phyloP scores from a whole-genome alignment of 2,888 invertebrate species.

The Rotaria sp. region DNA sequence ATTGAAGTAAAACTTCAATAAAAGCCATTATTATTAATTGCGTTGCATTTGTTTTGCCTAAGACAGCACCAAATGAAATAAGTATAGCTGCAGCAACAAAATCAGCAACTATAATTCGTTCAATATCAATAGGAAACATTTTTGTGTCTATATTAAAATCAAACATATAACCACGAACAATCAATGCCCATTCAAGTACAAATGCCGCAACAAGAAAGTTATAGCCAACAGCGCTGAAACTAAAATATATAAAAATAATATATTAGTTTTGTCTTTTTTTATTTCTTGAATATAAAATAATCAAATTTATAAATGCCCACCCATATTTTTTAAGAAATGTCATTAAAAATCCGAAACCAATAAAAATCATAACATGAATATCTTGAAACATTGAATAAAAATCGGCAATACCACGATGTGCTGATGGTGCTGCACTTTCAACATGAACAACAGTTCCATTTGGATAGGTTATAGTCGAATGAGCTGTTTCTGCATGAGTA shows the following conservation, averaged over 20 bases:
- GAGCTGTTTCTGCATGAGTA: background rate
- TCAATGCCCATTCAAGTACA: conserved; percentile 72
- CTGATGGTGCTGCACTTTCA: background rate
- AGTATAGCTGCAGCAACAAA: conserved; percentile 52
- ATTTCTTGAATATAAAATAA: background rate
- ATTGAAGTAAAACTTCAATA: conserved; percentile 55
- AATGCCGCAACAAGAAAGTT: conserved; percentile 76
- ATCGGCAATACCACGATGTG: conserved; percentile 10
- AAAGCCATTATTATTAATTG: conserved; percentile 57
- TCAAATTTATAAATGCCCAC: background rate
- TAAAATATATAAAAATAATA: background rate
- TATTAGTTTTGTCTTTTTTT: background rate
- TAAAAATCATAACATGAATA: conserved; percentile 90
- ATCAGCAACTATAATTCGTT: conserved; percentile 54
- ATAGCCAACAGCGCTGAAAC: conserved; percentile 78
- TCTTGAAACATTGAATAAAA: conserved; percentile 58
- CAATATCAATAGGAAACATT: conserved; percentile 29
- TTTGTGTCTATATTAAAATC: background rate
- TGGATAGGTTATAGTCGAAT: background rate
- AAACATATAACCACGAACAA: conserved; percentile 42
- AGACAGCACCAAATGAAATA: conserved; percentile 58
- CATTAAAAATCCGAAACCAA: conserved; percentile 92
- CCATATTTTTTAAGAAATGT: conserved; percentile 79
- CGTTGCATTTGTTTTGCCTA: conserved; percentile 56
- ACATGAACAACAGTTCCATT: background rate